A percentile compares a stretch with the other conserved stretches of the same genome.
phyloP scores from a whole-genome alignment of 35 echinoderm and acorn worm genomes.

The Holothuria glaberrima region DNA sequence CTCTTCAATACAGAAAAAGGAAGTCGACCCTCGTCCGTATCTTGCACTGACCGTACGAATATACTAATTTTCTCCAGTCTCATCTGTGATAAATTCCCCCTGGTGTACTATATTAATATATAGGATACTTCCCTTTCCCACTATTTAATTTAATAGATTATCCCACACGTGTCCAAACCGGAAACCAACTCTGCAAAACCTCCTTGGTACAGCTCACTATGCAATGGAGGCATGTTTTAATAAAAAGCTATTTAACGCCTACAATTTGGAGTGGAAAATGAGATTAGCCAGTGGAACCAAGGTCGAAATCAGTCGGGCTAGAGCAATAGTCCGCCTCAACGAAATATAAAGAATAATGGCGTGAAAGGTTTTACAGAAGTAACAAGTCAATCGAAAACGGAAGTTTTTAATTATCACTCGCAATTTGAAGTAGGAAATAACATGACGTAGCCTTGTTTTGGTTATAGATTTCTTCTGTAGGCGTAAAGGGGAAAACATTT shows the following conservation, averaged over 20 bases:
- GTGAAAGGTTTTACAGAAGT: not conserved
- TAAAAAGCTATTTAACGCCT: conserved; percentile 43
- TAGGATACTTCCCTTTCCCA: not conserved
- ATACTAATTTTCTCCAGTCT: not conserved
- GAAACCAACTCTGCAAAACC: conserved; percentile 42
- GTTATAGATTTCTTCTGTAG: too few species aligned
- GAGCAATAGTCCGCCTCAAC: conserved; percentile 4
- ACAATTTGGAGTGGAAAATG: conserved; percentile 17
- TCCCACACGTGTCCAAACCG: conserved; percentile 36
- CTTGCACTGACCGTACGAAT: too few species aligned
- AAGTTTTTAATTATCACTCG: conserved; percentile 46
- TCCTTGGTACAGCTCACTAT: not conserved
- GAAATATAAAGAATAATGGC: conserved; percentile 4
- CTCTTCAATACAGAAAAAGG: too few species aligned
- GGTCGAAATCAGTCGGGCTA: not conserved
- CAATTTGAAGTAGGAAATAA: conserved; percentile 30
- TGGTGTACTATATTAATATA: too few species aligned
- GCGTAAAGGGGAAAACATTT: too few species aligned
- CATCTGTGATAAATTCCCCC: not conserved
- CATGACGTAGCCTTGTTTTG: not conserved
- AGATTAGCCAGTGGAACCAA: conserved; percentile 19
- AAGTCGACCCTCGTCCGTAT: too few species aligned
- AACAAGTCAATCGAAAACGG: conserved; percentile 23
- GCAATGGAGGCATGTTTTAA: conserved; percentile 16
- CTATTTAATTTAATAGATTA: conserved; percentile 40